Conservation (phyloP, 2,888 invertebrate genomes). For the Netelia fuscicornis region DNA sequence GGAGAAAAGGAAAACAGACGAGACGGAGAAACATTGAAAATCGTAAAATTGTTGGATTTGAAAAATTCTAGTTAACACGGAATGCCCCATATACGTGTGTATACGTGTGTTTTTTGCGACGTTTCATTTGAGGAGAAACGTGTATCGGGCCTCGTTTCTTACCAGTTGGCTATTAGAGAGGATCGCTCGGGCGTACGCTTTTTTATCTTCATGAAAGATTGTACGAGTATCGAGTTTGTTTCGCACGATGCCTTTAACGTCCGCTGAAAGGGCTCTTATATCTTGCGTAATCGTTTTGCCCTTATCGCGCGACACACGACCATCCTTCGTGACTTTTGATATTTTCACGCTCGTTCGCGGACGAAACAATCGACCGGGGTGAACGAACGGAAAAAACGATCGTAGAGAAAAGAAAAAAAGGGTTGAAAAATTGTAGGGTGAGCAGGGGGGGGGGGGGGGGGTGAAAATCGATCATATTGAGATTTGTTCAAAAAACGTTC, state of each 20-base stretch:
- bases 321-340: conserved; percentile 5
- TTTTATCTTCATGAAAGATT: background rate
- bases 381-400: background rate
- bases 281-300: background rate
- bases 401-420: background rate
- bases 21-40: background rate
- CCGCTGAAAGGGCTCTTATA: background rate
- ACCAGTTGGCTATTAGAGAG: conserved; percentile 47
- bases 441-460: no score
- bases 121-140: background rate
- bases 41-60: background rate
- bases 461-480: no score
- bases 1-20: background rate
- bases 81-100: background rate
- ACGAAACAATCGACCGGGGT: conserved; percentile 46
- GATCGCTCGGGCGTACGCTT: conserved; percentile 51
- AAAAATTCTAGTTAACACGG: background rate
- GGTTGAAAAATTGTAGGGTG: background rate
- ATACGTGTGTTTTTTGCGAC: background rate
- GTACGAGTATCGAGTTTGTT: background rate
- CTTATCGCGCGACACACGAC: background rate
- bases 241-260: background rate
- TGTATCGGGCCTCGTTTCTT: conserved; percentile 1
- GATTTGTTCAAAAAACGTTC: no score
- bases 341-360: conserved; percentile 22